Evolutionary conservation across 1,140 invertebrate genomes (phyloP), one percentile per base, ranked within the genome.

Genomic region (Camponotus vicinus): DNA sequence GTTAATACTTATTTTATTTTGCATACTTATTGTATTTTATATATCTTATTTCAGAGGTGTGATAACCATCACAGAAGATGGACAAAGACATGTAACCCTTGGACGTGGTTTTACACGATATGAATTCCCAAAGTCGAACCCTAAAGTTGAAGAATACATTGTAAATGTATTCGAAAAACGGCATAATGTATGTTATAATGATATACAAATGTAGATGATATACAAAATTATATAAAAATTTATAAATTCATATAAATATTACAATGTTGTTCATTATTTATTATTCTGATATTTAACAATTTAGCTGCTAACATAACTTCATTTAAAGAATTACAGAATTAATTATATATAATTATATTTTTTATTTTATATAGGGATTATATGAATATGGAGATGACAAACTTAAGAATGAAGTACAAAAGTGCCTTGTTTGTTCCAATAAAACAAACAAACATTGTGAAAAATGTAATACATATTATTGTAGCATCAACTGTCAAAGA

Each of bases 71-170:
- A 90, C 92, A 1, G 76, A 49, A 57, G 91, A 93, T 86, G 94
- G 94, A 7, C 92, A 86, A 32, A 91, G 93, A 73, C 92, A 91
- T 15, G 91, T 95, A 18, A 80, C 91, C 3, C 76, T 90, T 86
- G 95, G 95, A 57, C 91, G 95, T 11, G 94, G 94, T 2, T 92
- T 92, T 40, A 93, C 92, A 2, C 59, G 59, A 6, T 95, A 95
- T 67, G 89, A 92, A 66, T 84, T 93, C 18, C 93, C 94, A 7
- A 83, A 92, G 9, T 84, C 83, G 7, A 45, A 91, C 77, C 89
- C 88, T 37, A 86, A 87, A 5, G 67, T 91, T n/a, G 66, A 87
- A 9, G 67, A 86, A 0, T 85, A 84, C 7, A 63, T 94, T 37
- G 42, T 45, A 42, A 88, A 75, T 63, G 63, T 93, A 3, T 90